These are phyloP conservation scores for Hippocampus abdominalis DNA, from an alignment of 2,113 vertebrate genomes.

Conservation along the genomic window DNA sequence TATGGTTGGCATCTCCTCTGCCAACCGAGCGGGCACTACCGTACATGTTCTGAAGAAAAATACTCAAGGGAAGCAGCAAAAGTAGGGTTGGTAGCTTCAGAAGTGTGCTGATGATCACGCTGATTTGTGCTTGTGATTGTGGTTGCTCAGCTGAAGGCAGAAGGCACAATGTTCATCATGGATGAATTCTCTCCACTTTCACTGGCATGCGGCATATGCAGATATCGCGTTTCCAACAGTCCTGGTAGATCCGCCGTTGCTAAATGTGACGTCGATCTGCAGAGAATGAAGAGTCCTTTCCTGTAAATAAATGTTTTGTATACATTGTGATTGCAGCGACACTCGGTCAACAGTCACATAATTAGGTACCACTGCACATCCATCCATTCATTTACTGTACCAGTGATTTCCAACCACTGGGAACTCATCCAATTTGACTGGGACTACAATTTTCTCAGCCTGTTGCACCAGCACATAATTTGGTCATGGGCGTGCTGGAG, in stretches of 20 bases:
- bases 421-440: background rate
- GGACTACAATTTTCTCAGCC: no score
- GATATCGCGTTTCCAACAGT: slow-evolving; percentile 18
- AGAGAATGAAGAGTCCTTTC: slow-evolving; percentile 30
- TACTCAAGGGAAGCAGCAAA: slow-evolving; percentile 4
- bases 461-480: no score
- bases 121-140: slow-evolving; percentile 4
- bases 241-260: slow-evolving; percentile 5
- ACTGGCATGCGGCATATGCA: slow-evolving; percentile 6
- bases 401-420: background rate
- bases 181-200: slow-evolving; percentile 20
- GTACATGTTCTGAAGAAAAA: slow-evolving; percentile 77
- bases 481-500: no score
- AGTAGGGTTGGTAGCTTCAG: background rate
- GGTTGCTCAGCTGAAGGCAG: slow-evolving; percentile 30
- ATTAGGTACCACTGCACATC: background rate
- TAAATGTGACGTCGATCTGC: slow-evolving; percentile 39
- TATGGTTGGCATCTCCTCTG: slow-evolving; percentile 82
- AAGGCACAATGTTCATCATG: slow-evolving; percentile 36
- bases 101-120: background rate
- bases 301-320: background rate
- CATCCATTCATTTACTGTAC: background rate
- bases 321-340: background rate
- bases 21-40: slow-evolving; percentile 92
- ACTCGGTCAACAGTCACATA: background rate